phyloP scores from a whole-genome alignment of 2,797 vertebrate species.

The Simalia tracyae region DNA sequence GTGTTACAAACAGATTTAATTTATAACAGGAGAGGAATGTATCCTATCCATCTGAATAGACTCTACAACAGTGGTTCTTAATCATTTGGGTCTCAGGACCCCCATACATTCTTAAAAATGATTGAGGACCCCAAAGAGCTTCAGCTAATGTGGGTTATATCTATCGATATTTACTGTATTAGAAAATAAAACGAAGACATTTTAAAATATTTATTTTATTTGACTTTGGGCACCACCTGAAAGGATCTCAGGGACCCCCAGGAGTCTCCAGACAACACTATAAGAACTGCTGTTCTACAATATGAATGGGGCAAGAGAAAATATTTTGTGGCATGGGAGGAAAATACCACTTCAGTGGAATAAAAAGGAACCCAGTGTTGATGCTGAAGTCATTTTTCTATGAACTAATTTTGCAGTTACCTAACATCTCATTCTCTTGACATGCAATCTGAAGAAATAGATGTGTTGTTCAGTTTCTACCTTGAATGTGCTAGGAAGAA shows the following conservation, averaged over 20 bases:
- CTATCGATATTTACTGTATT: background rate
- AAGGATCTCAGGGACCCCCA: background rate
- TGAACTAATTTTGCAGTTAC: conserved; percentile 55
- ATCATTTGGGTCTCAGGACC: background rate
- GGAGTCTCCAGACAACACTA: background rate
- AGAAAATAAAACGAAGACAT: background rate
- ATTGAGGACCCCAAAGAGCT: background rate
- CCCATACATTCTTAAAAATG: background rate
- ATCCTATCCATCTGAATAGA: background rate
- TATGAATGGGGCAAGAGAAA: background rate
- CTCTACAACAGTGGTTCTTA: background rate
- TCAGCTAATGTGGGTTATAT: background rate
- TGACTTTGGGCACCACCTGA: background rate
- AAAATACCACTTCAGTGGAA: background rate
- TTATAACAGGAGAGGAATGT: background rate
- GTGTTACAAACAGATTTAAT: background rate
- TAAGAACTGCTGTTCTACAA: background rate
- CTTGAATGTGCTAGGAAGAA: conserved; percentile 62
- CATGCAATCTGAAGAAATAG: conserved; percentile 56
- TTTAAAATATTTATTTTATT: background rate
- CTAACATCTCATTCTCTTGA: conserved; percentile 42
- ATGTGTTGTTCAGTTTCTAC: conserved; percentile 59
- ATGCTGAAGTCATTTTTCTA: conserved; percentile 47
- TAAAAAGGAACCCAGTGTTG: background rate
- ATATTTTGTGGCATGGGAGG: background rate